phyloP scores from a whole-genome alignment of 2,113 vertebrate species.

The Oreochromis spilurus region DNA sequence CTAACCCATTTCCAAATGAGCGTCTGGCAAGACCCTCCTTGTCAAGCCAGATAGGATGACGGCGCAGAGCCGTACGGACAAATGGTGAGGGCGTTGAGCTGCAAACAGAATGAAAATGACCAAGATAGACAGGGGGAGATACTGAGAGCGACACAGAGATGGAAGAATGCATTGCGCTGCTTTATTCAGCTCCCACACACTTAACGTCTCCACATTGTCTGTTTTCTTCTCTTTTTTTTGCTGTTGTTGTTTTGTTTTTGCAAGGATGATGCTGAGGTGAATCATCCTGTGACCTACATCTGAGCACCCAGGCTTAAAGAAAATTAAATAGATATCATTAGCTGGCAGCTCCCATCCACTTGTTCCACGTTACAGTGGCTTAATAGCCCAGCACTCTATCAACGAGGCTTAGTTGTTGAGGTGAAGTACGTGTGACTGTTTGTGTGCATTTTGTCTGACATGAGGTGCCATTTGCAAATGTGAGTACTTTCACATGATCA shows the following conservation, averaged over 20 bases:
- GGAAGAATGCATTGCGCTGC: neutral
- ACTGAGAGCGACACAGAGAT: conserved; percentile 6
- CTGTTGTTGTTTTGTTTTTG: neutral
- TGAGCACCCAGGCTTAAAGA: conserved; percentile 11
- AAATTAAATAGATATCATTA: conserved; percentile 49
- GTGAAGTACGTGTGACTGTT: neutral
- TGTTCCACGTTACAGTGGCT: conserved; percentile 20
- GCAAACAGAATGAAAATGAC: conserved; percentile 59
- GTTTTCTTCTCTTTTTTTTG: neutral
- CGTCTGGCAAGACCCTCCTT: conserved; percentile 43
- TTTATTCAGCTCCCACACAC: conserved; percentile 26
- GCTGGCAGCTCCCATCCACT: conserved; percentile 12
- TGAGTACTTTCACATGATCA: neutral
- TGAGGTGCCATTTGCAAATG: neutral
- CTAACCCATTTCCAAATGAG: conserved; percentile 49
- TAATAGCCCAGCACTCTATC: neutral
- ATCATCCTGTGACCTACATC: conserved; percentile 57
- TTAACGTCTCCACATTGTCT: conserved; percentile 18
- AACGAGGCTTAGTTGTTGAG: neutral
- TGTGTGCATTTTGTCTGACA: neutral
- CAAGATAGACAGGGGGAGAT: conserved; percentile 40
- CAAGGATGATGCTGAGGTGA: conserved; percentile 38
- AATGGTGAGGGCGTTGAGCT: conserved; percentile 36
- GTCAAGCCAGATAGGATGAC: conserved; percentile 47
- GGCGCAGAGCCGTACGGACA: conserved; percentile 26